Conservation (phyloP, 2,888 invertebrate species). For the Diachrysia chrysitis region DNA sequence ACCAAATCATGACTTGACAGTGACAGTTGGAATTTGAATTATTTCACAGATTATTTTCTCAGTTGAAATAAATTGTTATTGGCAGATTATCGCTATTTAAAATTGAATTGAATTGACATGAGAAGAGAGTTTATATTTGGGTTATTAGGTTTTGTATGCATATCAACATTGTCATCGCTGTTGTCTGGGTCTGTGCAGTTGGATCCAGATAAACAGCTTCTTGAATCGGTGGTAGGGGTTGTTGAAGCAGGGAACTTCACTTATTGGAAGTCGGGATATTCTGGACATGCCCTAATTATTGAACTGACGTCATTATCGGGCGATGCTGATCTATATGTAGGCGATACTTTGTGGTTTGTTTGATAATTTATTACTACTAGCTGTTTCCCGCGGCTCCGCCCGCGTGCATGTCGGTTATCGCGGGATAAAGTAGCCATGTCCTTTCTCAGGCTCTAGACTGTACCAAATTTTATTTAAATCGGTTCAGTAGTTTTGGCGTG, state of each 20-base stretch:
- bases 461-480: too few species aligned
- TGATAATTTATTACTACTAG: neutral
- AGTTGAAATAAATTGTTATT: too few species aligned
- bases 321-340: neutral
- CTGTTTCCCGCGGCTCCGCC: too few species aligned
- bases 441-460: too few species aligned
- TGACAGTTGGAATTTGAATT: neutral
- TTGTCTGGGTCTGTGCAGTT: neutral
- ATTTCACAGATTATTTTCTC: too few species aligned
- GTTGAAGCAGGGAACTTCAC: neutral
- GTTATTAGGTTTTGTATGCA: neutral
- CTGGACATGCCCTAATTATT: neutral
- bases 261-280: neutral
- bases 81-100: too few species aligned
- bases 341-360: neutral
- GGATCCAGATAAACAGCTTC: neutral
- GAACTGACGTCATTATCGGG: neutral
- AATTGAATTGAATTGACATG: neutral
- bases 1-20: neutral
- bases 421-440: too few species aligned
- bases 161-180: neutral
- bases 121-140: neutral
- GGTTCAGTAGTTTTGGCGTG: too few species aligned
- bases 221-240: neutral
- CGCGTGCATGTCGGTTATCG: too few species aligned